Percentiles rank a stretch among this genome's conserved stretches.
phyloP scores from a whole-genome alignment of 1,140 invertebrate genomes.

The Sarcophaga peregrina region DNA sequence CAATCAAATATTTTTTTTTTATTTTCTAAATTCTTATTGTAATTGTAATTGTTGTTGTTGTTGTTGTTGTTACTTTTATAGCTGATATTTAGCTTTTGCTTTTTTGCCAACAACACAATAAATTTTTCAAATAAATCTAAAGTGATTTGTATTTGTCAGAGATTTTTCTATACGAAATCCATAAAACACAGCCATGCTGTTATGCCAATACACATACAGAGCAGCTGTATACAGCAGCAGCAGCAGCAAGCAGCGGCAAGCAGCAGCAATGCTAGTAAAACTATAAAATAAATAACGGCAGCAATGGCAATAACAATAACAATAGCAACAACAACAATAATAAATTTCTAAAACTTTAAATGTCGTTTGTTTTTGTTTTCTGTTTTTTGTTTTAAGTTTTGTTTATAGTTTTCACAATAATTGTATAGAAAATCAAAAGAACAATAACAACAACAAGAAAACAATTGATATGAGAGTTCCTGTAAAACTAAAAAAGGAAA shows the following conservation, averaged over 20 bases:
- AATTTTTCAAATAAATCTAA: slow-evolving; percentile 34
- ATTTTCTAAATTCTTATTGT: background rate
- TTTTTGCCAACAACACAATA: slow-evolving; percentile 26
- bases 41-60: too few species aligned
- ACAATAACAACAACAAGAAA: background rate
- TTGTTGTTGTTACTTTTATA: too few species aligned
- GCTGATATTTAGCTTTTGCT: background rate
- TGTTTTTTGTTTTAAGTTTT: background rate
- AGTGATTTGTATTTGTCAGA: slow-evolving; percentile 37
- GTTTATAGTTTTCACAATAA: background rate
- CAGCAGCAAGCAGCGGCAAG: too few species aligned
- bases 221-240: background rate
- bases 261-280: too few species aligned
- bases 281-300: too few species aligned
- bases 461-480: too few species aligned
- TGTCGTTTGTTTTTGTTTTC: too few species aligned
- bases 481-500: too few species aligned
- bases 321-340: too few species aligned
- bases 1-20: background rate
- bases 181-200: background rate
- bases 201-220: background rate
- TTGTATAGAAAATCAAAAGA: background rate
- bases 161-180: background rate
- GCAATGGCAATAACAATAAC: too few species aligned
- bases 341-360: too few species aligned